Base-by-base conservation (phyloP, 2,888 invertebrate genomes). In the Sphaeridia pumilis region DNA sequence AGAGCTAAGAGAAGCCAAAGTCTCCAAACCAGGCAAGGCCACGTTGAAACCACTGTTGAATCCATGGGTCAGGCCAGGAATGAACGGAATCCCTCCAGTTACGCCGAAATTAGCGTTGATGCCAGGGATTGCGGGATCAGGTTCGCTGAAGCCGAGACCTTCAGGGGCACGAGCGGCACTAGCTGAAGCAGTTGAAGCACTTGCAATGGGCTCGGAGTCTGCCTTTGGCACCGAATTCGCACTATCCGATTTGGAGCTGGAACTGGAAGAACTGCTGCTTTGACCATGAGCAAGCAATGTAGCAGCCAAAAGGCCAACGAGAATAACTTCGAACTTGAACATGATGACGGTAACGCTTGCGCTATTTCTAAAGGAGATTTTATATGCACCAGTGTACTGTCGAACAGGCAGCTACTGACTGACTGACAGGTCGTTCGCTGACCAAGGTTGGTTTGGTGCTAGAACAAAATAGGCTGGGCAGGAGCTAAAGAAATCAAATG, bases 91-190 rank as follows among this genome's bases (percentile, higher is more conserved):
- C n/a, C n/a, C n/a, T n/a, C n/a, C n/a, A n/a, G n/a, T n/a, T n/a
- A n/a, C n/a, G n/a, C n/a, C n/a, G n/a, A n/a, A n/a, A n/a, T n/a
- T n/a, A n/a, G 31, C 31, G 4, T 31, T 17, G 10, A 44, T 49
- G 26, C 55, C 55, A 26, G 28, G 38, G 24, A 35, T 41, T 7
- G 31, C 31, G 14, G 31, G 5, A 38, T n/a, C n/a, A n/a, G n/a
- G n/a, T 22, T 44, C 38, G 20, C 35, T 28, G 21, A 42, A 17
- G 14, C 20, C 20, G 10, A 10, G 10, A 10, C n/a, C n/a, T n/a
- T n/a, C n/a, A 31, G 35, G 22, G 14, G 5, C 10, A 21, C 17
- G 47, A 20, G 21, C 21, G 20, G 20, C 35, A n/a, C 5, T 28
- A 28, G 10, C 46, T 5, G 44, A 25, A 26, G 42, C 25, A 24